Conservation (phyloP, 2,888 invertebrate genomes). For the Homarus gammarus region DNA sequence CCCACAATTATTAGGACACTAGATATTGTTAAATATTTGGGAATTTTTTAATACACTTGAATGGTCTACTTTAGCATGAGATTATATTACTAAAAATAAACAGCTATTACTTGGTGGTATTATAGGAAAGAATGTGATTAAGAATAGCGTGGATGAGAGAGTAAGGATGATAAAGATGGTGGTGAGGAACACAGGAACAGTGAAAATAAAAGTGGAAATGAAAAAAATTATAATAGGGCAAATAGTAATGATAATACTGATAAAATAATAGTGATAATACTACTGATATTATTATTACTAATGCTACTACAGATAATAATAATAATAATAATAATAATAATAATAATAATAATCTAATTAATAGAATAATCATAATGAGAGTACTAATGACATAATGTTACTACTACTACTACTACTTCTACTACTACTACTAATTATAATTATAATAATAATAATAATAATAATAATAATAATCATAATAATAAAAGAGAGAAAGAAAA, state of each 20-base stretch:
- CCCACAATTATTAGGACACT: no score
- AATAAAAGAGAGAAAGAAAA: no score
- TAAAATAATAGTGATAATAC: neutral
- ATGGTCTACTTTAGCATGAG: no score
- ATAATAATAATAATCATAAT: neutral
- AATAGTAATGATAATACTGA: slow-evolving; percentile 6
- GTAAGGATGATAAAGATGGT: neutral
- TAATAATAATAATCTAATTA: neutral
- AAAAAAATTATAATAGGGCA: neutral
- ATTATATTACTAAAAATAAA: no score
- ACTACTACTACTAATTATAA: neutral
- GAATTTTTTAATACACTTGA: no score
- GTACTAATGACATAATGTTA: neutral
- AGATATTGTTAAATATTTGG: no score
- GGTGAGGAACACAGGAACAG: neutral
- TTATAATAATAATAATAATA: neutral
- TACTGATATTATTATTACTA: slow-evolving; percentile 1
- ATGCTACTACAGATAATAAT: neutral
- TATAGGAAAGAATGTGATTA: neutral
- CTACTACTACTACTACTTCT: neutral
- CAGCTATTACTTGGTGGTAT: neutral
- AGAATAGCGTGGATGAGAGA: neutral
- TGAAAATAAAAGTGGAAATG: neutral
- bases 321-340: neutral
- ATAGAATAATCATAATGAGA: slow-evolving; percentile 6